Evolutionary conservation across 2,113 vertebrate species (phyloP).

Genomic region (Oreotrochilus melanogaster): DNA sequence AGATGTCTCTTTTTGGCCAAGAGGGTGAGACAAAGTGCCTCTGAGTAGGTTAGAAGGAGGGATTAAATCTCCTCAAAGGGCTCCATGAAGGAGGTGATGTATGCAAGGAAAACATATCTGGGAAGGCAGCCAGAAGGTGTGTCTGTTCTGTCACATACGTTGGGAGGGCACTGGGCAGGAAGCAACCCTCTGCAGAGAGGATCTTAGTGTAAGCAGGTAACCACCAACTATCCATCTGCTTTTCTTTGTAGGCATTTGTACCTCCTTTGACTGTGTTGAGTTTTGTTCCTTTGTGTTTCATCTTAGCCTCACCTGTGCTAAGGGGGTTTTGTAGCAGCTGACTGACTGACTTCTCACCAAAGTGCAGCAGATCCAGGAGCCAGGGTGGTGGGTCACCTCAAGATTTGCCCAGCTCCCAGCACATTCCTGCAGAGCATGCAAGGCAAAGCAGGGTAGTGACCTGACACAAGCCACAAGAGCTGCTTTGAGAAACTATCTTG

Average conservation of each 20-base stretch:
- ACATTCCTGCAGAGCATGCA: not conserved
- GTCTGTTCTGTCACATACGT: not conserved
- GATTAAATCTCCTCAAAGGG: not conserved
- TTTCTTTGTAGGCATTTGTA: not conserved
- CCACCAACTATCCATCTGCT: not conserved
- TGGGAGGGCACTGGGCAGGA: not conserved
- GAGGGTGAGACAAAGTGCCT: not conserved
- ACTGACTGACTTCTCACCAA: not conserved
- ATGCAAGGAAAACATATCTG: not conserved
- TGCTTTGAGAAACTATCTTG: not conserved
- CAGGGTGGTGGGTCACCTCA: not conserved
- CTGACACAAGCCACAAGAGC: not conserved
- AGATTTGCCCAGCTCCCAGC: not conserved
- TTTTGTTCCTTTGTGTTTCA: not conserved
- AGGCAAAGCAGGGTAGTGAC: not conserved
- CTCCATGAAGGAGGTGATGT: not conserved
- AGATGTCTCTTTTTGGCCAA: not conserved
- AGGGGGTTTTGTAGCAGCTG: not conserved
- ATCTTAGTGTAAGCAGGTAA: not conserved
- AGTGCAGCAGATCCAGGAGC: not conserved
- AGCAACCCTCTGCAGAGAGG: not conserved
- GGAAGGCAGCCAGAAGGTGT: not conserved
- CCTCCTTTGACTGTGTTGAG: not conserved
- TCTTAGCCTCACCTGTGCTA: accelerated
- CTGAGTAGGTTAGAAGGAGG: not conserved